These are phyloP conservation scores for Thecophora atra DNA, from an alignment of 2,888 invertebrate genomes.

Conservation along the genomic window DNA sequence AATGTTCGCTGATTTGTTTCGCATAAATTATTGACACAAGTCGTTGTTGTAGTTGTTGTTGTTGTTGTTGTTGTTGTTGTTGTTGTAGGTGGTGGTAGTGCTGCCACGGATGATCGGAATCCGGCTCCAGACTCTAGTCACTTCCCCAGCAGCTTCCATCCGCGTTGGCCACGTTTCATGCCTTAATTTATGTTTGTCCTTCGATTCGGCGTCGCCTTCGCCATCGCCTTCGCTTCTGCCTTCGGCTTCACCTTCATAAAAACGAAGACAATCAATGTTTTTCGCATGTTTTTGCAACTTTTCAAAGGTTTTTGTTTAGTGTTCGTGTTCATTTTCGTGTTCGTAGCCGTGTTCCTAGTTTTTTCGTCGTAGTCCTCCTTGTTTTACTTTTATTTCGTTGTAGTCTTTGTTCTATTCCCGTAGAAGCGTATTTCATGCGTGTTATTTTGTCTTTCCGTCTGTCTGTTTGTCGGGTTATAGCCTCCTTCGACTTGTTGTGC, in stretches of 20 bases:
- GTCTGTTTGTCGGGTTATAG: neutral
- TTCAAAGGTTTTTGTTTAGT: neutral
- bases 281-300: conserved; percentile 24
- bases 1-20: conserved; percentile 43
- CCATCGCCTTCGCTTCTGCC: no score
- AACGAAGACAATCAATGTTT: conserved; percentile 34
- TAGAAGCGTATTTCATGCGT: neutral
- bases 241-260: conserved; percentile 22
- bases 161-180: conserved; percentile 7
- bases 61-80: conserved; percentile 1
- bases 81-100: neutral
- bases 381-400: neutral
- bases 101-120: neutral
- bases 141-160: neutral
- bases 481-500: neutral
- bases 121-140: neutral
- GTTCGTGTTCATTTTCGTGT: neutral
- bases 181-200: conserved; percentile 32
- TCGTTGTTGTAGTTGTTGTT: conserved; percentile 12
- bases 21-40: conserved; percentile 44
- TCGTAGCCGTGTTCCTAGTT: neutral
- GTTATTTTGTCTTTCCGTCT: neutral
- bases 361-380: neutral
- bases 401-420: neutral
- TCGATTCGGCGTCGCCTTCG: no score